Base-by-base conservation (phyloP, 2,888 invertebrate genomes). In the Agrotis segetum region DNA sequence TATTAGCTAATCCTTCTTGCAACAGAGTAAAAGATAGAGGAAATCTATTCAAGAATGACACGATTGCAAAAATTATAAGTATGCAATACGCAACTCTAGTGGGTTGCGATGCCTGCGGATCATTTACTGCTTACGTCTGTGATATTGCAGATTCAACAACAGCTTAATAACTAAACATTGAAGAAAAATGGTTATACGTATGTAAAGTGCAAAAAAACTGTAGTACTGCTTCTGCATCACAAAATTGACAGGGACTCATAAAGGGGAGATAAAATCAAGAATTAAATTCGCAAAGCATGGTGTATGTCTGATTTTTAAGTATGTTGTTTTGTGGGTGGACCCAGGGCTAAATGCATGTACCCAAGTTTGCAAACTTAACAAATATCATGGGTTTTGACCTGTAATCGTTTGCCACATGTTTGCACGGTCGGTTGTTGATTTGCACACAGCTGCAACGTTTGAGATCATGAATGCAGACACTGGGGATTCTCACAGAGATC, bases 1-100 rank as follows among this genome's bases (percentile, higher is more conserved):
- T n/a, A 56, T 56, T 34, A 34, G 40, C 61, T 47, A 78, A 78
- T 71, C 71, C 56, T 62, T 61, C 46, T 62, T 74, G 50, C 61
- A 58, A 71, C 46, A 71, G 13, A 56, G 46, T 19, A 16, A 16
- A 46, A 50, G 55, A 67, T 6, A 40, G 17, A 71, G 61, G 44
- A 78, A 78, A 71, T 71, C 24, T 61, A 21, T 58, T 52, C 19
- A 56, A 56, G 9, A 70, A 58, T 17, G 49, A 56, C 50, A n/a
- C 11, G 40, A 47, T 71, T 19, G 58, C 62, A 68, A 72, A 68
- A 34, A 21, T 24, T 21, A 76, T 68, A 68, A 55, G 40, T 44
- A 34, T 46, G 44, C 3, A 11, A 21, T 17, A 13, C 19, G 74
- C 61, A 71, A 71, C n/a, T 44, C 29, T 58, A 24, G 16, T 17